phyloP scores from a whole-genome alignment of 2,113 vertebrate species.

The Chascanopsetta lugubris region DNA sequence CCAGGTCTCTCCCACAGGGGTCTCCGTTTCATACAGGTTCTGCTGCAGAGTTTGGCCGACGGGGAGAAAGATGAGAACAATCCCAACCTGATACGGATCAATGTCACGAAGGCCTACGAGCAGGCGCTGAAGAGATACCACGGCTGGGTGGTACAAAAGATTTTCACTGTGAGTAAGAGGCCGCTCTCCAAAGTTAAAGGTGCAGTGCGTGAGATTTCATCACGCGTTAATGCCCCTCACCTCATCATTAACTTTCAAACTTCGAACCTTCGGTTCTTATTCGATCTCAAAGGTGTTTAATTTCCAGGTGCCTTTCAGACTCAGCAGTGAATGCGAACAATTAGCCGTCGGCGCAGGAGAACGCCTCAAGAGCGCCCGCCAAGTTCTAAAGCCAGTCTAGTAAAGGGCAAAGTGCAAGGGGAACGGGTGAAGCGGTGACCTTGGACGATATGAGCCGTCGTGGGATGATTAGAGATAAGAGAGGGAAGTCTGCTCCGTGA shows the following conservation, averaged over 20 bases:
- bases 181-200: background rate
- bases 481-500: background rate
- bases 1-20: constrained; percentile 79
- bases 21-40: constrained; percentile 92
- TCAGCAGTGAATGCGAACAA: background rate
- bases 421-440: background rate
- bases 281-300: no score
- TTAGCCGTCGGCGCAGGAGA: background rate
- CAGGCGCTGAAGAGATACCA: constrained; percentile 92
- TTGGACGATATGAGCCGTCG: background rate
- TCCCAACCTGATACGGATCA: constrained; percentile 91
- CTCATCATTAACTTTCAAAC: no score
- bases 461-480: background rate
- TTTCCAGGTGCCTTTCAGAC: no score
- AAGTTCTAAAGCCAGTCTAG: background rate
- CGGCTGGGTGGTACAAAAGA: constrained; percentile 91
- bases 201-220: background rate
- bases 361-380: background rate
- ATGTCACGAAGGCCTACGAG: constrained; percentile 92
- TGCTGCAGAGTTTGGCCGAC: constrained; percentile 93
- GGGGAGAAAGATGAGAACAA: constrained; percentile 91
- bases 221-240: background rate
- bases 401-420: background rate
- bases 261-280: no score
- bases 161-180: constrained; percentile 86